A percentile compares a stretch with the other conserved stretches of the same genome.
phyloP scores from a whole-genome alignment of 1,140 invertebrate species.

The Contarinia nasturtii region DNA sequence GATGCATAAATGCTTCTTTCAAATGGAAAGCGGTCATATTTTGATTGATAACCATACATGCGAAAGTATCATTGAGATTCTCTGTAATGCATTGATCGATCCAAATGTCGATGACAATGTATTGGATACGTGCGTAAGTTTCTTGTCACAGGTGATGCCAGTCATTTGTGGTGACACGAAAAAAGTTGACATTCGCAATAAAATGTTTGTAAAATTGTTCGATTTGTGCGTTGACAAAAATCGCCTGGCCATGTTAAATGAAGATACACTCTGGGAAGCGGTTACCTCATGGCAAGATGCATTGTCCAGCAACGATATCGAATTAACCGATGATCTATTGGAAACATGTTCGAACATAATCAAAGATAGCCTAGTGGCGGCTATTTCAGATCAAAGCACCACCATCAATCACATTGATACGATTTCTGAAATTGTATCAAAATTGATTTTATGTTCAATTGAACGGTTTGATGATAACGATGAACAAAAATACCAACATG shows the following conservation, averaged over 20 bases:
- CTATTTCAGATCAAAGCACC: constrained; percentile 4
- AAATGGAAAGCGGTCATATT: constrained; percentile 19
- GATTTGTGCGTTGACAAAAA: constrained; percentile 21
- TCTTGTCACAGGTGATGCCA: constrained; percentile 28
- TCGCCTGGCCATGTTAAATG: not conserved
- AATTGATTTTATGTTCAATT: constrained; percentile 16
- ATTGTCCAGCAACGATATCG: constrained; percentile 20
- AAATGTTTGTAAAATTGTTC: constrained; percentile 26
- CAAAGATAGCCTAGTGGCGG: constrained; percentile 6
- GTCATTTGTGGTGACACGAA: constrained; percentile 20
- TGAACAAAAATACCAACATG: not conserved
- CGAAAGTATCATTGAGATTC: constrained; percentile 25
- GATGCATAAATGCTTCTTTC: constrained; percentile 25
- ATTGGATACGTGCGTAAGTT: constrained; percentile 27
- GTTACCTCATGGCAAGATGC: constrained; percentile 32
- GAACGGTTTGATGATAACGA: constrained; percentile 15
- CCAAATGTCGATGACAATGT: constrained; percentile 10
- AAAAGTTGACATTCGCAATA: constrained; percentile 14
- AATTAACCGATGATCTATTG: constrained; percentile 11
- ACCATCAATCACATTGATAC: constrained; percentile 10
- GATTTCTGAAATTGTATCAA: constrained; percentile 18
- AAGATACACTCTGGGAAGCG: constrained; percentile 28
- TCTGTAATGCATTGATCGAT: constrained; percentile 17
- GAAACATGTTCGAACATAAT: constrained; percentile 12
- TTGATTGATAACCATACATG: constrained; percentile 29